Evolutionary conservation across 2,888 invertebrate species (phyloP).

Genomic region (Pollenia labialis): DNA sequence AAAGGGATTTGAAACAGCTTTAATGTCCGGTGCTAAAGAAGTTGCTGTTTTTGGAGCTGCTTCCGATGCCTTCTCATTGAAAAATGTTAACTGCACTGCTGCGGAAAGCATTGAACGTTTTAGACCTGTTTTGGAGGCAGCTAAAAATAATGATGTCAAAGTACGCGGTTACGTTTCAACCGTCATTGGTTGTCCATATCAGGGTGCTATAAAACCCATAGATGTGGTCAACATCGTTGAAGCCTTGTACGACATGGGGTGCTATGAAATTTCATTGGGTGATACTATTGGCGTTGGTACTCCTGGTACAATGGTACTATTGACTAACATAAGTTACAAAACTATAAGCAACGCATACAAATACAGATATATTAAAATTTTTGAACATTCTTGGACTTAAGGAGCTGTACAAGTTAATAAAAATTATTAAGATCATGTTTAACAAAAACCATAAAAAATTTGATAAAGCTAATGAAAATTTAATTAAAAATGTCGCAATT

Average conservation of each 20-base stretch:
- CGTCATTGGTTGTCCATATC: constrained; percentile 98
- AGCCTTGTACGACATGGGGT: constrained; percentile 91
- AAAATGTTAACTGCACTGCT: constrained; percentile 97
- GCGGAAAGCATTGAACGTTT: constrained; percentile 92
- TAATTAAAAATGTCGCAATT: too few species aligned
- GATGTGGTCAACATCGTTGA: constrained; percentile 92
- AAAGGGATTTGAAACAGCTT: constrained; percentile 94
- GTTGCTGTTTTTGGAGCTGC: constrained; percentile 97
- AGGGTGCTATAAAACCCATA: constrained; percentile 91
- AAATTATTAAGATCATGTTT: too few species aligned
- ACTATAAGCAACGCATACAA: too few species aligned
- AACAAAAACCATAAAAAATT: too few species aligned
- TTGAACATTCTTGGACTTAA: too few species aligned
- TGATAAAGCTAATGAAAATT: too few species aligned
- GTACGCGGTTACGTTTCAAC: constrained; percentile 98
- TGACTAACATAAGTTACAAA: too few species aligned
- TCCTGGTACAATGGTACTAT: constrained; percentile 91
- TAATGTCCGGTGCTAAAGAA: constrained; percentile 92
- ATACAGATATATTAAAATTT: too few species aligned
- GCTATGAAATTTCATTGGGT: constrained; percentile 97
- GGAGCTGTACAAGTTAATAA: too few species aligned
- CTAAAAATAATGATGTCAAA: constrained; percentile 88
- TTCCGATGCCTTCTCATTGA: constrained; percentile 89
- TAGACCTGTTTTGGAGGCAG: constrained; percentile 89
- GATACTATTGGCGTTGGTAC: constrained; percentile 99